These are phyloP conservation scores for Cydia pomonella DNA, from an alignment of 1,140 invertebrate genomes.

Conservation along the genomic window DNA sequence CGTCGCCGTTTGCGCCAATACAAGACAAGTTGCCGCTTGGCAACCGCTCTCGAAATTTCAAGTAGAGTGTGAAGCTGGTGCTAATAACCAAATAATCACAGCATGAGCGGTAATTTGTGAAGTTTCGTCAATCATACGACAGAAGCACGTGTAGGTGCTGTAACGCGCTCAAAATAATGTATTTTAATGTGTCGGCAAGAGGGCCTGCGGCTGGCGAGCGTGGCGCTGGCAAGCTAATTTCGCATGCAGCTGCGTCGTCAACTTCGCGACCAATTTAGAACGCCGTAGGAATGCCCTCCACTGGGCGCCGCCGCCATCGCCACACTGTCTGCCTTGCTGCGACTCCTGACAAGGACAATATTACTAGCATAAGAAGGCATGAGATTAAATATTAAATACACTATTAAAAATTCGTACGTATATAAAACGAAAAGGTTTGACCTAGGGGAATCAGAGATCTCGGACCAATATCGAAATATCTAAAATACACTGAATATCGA, in stretches of 20 bases:
- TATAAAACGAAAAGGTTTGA: no score
- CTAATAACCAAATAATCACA: constrained; percentile 40
- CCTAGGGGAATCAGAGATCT: no score
- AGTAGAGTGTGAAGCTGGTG: constrained; percentile 14
- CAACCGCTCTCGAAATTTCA: constrained; percentile 32
- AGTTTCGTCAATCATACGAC: constrained; percentile 34
- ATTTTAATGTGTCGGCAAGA: constrained; percentile 39
- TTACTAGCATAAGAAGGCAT: background rate
- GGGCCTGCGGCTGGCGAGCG: constrained; percentile 29
- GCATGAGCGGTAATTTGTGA: constrained; percentile 38
- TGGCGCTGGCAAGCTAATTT: constrained; percentile 44
- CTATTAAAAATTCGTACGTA: no score
- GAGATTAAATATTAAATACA: no score
- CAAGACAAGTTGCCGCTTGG: constrained; percentile 33
- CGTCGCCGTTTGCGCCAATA: constrained; percentile 53
- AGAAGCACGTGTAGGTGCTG: constrained; percentile 43
- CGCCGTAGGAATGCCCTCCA: constrained; percentile 35
- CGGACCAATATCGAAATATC: no score
- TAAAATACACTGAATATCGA: no score
- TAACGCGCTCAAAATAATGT: constrained; percentile 54
- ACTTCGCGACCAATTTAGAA: constrained; percentile 45
- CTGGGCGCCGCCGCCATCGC: constrained; percentile 36
- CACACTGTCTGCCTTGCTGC: constrained; percentile 42
- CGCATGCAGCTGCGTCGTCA: constrained; percentile 40
- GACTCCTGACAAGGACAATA: background rate